A percentile compares a stretch with the other conserved stretches of the same genome.
phyloP scores from a whole-genome alignment of 2,113 vertebrate species.

The Paramisgurnus dabryanus region DNA sequence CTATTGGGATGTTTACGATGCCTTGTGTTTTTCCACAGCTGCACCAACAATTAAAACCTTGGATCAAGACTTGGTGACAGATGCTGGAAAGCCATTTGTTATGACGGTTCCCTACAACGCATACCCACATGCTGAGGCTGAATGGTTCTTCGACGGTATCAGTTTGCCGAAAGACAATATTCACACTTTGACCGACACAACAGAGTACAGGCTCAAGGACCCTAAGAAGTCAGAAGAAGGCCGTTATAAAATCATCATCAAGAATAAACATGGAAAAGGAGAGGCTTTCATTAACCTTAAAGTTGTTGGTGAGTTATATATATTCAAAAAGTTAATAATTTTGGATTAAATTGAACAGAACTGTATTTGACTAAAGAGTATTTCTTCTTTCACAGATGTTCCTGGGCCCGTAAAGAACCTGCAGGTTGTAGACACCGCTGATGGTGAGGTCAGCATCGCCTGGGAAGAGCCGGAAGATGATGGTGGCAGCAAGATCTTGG shows the following conservation, averaged over 20 bases:
- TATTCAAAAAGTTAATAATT: neutral
- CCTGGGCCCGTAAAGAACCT: constrained; percentile 94
- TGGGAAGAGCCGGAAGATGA: constrained; percentile 97
- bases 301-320: constrained; percentile 85
- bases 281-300: constrained; percentile 91
- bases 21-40: constrained; percentile 70
- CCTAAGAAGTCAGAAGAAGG: constrained; percentile 88
- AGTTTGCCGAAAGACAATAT: constrained; percentile 82
- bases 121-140: constrained; percentile 89
- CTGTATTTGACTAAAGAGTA: no score
- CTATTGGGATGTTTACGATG: neutral
- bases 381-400: constrained; percentile 77
- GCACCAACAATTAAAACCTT: constrained; percentile 90
- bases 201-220: constrained; percentile 86
- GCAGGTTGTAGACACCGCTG: constrained; percentile 89
- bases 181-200: constrained; percentile 84
- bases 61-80: constrained; percentile 91
- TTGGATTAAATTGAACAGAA: neutral
- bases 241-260: constrained; percentile 86
- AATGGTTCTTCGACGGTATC: constrained; percentile 86
- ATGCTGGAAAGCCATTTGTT: constrained; percentile 88
- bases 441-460: constrained; percentile 91
- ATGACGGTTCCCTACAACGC: constrained; percentile 93
- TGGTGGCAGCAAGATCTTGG: constrained; percentile 93
- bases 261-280: constrained; percentile 93